These are phyloP conservation scores for Trichomalopsis sarcophagae DNA, from an alignment of 1,140 invertebrate species.

Conservation along the genomic window DNA sequence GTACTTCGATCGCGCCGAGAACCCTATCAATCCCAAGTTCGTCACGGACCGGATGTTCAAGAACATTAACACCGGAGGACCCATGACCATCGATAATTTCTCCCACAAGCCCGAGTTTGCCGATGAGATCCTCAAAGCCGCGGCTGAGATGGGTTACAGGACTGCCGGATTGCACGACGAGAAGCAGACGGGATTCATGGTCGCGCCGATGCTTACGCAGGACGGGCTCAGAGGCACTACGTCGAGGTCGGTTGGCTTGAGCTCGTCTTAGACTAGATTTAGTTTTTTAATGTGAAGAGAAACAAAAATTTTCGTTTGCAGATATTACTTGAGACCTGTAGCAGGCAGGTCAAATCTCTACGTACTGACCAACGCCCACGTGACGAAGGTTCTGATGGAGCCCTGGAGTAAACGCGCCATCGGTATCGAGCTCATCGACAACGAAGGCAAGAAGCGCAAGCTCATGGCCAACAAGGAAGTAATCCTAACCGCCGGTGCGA, in stretches of 20 bases:
- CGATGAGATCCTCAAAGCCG: slow-evolving; percentile 80
- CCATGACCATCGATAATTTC: slow-evolving; percentile 74
- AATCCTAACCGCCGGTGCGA: slow-evolving; percentile 80
- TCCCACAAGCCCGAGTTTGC: slow-evolving; percentile 75
- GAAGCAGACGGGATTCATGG: slow-evolving; percentile 77
- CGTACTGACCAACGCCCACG: slow-evolving; percentile 72
- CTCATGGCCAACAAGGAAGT: slow-evolving; percentile 76
- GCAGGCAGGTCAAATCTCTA: slow-evolving; percentile 67
- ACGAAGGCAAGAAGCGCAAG: slow-evolving; percentile 58
- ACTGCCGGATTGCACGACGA: slow-evolving; percentile 80
- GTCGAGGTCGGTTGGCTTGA: slow-evolving; percentile 50
- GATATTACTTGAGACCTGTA: slow-evolving; percentile 73
- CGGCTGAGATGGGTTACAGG: slow-evolving; percentile 82
- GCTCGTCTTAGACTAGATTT: neutral
- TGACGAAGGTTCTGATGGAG: slow-evolving; percentile 73
- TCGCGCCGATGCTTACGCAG: slow-evolving; percentile 76
- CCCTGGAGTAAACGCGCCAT: slow-evolving; percentile 73
- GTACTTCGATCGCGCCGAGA: slow-evolving; percentile 72
- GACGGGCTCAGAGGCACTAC: slow-evolving; percentile 79
- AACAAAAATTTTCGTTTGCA: slow-evolving; percentile 2
- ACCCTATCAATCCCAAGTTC: slow-evolving; percentile 63
- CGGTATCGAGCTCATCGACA: slow-evolving; percentile 78
- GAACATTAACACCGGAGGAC: slow-evolving; percentile 60
- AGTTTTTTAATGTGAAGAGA: neutral
- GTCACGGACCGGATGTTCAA: slow-evolving; percentile 57